phyloP scores from a whole-genome alignment of 2,888 invertebrate genomes.

The Drosophila algonquin region DNA sequence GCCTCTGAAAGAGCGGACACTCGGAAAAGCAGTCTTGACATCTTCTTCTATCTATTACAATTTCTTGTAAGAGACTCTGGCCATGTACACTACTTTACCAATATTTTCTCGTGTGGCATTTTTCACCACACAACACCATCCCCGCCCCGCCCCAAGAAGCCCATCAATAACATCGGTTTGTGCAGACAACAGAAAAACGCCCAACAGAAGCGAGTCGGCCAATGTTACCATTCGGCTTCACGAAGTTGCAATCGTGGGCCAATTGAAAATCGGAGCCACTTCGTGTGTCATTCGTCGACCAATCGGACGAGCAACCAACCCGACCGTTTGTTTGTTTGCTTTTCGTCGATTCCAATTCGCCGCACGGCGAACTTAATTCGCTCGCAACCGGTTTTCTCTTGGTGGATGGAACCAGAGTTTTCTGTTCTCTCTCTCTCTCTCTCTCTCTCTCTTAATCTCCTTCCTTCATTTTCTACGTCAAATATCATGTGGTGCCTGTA shows the following conservation, averaged over 20 bases:
- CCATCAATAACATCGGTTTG: no score
- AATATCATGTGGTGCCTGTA: no score
- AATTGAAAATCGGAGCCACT: background rate
- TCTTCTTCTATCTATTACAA: no score
- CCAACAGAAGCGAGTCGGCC: background rate
- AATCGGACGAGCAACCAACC: conserved; percentile 10
- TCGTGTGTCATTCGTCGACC: conserved; percentile 33
- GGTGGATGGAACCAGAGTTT: no score
- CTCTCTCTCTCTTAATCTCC: background rate
- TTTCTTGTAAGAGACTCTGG: no score
- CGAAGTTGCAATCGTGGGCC: conserved; percentile 23
- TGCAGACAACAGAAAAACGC: background rate
- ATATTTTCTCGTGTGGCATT: no score
- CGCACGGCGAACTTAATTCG: conserved; percentile 25
- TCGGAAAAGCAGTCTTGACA: no score
- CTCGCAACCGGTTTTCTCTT: conserved; percentile 39
- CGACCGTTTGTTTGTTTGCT: conserved; percentile 10
- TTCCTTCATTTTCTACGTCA: background rate
- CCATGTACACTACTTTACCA: no score
- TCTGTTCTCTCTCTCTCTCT: conserved; percentile 8
- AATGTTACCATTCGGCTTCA: background rate
- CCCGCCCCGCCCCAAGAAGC: no score
- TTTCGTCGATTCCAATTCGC: conserved; percentile 25
- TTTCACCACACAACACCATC: no score
- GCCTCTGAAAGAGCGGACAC: no score